Base-by-base conservation (phyloP, 2,113 vertebrate species). In the Paramormyrops kingsleyae region DNA sequence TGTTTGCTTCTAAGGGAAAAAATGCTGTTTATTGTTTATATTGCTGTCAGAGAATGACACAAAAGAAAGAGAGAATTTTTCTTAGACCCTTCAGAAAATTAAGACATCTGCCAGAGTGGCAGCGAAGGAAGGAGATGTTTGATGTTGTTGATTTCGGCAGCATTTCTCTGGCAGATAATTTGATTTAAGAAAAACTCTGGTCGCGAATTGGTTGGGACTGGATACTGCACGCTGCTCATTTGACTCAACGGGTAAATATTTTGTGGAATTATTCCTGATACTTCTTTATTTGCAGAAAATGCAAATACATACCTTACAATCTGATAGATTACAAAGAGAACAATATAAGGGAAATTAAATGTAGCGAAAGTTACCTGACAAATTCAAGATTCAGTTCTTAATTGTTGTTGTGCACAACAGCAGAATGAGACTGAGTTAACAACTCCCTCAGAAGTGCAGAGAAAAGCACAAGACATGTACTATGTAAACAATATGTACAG, bases 261-360 rank as follows among this genome's bases (percentile, higher is more conserved):
- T 74, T 35, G n/a, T 35, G 31, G n/a, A 74, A 77, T 77, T 77
- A 17, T 77, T 77, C 27, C 35, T 5, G 13, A 39, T 77, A 39
- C 2, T 77, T 77, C 31, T 77, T 77, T 13, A 77, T 39, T 77
- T 77, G 31, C 70, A 77, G 70, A 77, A 77, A 74, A 74, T 74
- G 9, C 27, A 9, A 77, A 4, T 77, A 80, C 15, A 80, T 17
- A 6, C 35, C 15, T 90, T 90, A 91, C 93, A 94, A 94, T 89
- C 92, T 92, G 95, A 95, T 92, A 91, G 91, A 87, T 94, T 93
- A 91, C 90, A 92, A 92, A 92, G 86, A 90, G 90, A 92, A 91
- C 92, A 92, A 91, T 87, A 87, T 92, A 0, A 49, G 93, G 93
- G 93, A 95, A 95, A 95, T 94, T 92, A 94, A 91, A 87, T 80